Evolutionary conservation across 2,888 invertebrate genomes (phyloP).

Genomic region (Drosophila gaucha): DNA sequence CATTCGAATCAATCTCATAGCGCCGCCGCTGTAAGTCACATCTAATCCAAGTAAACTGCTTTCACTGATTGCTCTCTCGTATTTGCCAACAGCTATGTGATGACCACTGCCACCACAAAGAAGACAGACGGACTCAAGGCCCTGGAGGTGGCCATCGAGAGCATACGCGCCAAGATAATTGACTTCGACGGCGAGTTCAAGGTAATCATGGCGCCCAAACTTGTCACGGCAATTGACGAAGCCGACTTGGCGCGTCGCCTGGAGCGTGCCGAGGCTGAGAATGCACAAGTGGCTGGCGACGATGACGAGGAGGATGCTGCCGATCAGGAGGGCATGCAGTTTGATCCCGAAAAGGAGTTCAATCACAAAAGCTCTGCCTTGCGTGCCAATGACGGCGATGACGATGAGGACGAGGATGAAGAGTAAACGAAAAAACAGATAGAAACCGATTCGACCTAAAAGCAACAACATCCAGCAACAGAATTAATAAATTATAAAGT

Average conservation of each 20-base stretch:
- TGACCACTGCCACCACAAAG: constrained; percentile 99
- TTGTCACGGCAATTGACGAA: constrained; percentile 99
- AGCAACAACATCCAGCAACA: constrained; percentile 13
- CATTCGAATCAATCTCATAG: constrained; percentile 99
- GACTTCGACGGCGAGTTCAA: constrained; percentile 95
- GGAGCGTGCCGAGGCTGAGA: constrained; percentile 97
- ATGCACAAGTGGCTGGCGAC: constrained; percentile 96
- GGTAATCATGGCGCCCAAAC: constrained; percentile 98
- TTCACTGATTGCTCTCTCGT: neutral
- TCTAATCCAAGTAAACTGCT: neutral
- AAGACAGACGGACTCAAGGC: constrained; percentile 96
- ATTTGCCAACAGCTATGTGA: constrained; percentile 86
- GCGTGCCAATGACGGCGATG: constrained; percentile 58
- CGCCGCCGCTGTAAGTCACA: constrained; percentile 94
- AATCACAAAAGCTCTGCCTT: constrained; percentile 78
- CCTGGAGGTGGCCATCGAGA: constrained; percentile 94
- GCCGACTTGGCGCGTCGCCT: constrained; percentile 96
- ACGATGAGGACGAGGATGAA: constrained; percentile 69
- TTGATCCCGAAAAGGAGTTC: constrained; percentile 83
- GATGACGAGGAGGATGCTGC: constrained; percentile 92
- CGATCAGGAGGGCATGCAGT: constrained; percentile 85
- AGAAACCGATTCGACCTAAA: constrained; percentile 2
- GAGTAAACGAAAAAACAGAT: constrained; percentile 41
- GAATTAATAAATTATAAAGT: constrained; percentile 35
- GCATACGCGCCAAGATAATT: constrained; percentile 93